Evolutionary conservation across 2,888 invertebrate genomes (phyloP), one percentile per base, ranked within the genome.

Genomic region (Scelioninae gen. 2): DNA sequence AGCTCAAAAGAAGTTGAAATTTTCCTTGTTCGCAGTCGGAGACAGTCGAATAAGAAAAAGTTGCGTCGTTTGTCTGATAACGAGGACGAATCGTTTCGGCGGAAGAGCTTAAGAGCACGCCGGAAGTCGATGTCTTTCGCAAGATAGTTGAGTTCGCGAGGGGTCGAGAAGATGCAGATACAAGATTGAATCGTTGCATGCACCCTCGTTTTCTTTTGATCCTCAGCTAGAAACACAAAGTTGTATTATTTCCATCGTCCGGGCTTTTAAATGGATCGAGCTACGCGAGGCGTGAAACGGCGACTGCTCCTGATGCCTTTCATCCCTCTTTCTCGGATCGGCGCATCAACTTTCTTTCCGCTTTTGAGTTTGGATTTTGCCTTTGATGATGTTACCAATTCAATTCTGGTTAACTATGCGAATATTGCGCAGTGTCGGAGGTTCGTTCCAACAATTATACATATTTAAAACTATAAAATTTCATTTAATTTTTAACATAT

Each of bases 171-270:
- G 71, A 76, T 76, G 73, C 71, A 76, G 71, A 76, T 76, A 76
- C 71, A 74, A 74, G 79, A 81, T 81, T 80, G 78, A 71, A 68
- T 73, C 73, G 75, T 67, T 67, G 73, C 65, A 68, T 63, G 55
- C 58, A 55, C 70, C 72, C 73, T 77, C 78, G 76, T 77, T 78
- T 82, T 77, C 77, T 83, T 83, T 83, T 83, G 83, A 83, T 83
- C 81, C 77, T 77, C 73, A 76, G 78, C 79, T 81, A 81, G 81
- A 80, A 82, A 83, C 81, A 82, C 81, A 83, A 83, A 83, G 82
- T 84, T 84, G 83, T 83, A 83, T 83, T 84, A 83, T 83, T 84
- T 84, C 81, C 82, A 82, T 81, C 79, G 78, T 71, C 76, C 81
- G 78, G 79, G 77, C 73, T 82, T 82, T 81, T 82, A 81, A 83